phyloP scores from a whole-genome alignment of 2,888 invertebrate species.

The Timema cristinae region DNA sequence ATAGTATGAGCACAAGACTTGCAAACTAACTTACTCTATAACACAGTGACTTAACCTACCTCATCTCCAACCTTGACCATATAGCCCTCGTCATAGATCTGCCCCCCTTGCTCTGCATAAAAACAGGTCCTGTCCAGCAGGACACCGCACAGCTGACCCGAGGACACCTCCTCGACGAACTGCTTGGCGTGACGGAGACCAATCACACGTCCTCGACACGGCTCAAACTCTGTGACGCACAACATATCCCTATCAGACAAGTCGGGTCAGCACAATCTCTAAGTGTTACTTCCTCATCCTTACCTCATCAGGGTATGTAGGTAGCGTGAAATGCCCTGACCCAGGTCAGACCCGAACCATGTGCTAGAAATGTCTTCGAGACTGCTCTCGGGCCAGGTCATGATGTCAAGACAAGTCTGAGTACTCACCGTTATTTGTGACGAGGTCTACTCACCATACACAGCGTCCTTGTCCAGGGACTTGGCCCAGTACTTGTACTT shows the following conservation, averaged over 20 bases:
- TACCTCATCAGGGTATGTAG: neutral
- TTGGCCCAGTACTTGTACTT: constrained; percentile 84
- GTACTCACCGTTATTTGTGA: too few relatives aligned
- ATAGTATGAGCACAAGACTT: too few relatives aligned
- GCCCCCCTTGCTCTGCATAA: constrained; percentile 99
- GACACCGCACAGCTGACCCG: constrained; percentile 88
- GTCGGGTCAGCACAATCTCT: neutral
- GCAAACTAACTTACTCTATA: too few relatives aligned
- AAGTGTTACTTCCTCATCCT: neutral
- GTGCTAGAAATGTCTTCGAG: too few relatives aligned
- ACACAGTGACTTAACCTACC: constrained; percentile 44
- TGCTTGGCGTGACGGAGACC: constrained; percentile 75
- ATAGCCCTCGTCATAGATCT: constrained; percentile 94
- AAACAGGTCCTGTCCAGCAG: constrained; percentile 90
- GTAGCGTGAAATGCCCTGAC: too few relatives aligned
- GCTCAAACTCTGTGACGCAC: constrained; percentile 54
- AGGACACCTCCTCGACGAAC: constrained; percentile 77
- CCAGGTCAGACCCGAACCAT: too few relatives aligned
- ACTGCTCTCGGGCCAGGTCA: too few relatives aligned
- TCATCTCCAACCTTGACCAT: constrained; percentile 79
- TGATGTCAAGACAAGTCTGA: too few relatives aligned
- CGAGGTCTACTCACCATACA: constrained; percentile 56
- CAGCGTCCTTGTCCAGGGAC: constrained; percentile 60
- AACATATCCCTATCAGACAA: neutral
- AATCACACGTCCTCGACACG: constrained; percentile 71